Evolutionary conservation across 1,140 invertebrate genomes (phyloP).

Genomic region (Drosophila sturtevanti): DNA sequence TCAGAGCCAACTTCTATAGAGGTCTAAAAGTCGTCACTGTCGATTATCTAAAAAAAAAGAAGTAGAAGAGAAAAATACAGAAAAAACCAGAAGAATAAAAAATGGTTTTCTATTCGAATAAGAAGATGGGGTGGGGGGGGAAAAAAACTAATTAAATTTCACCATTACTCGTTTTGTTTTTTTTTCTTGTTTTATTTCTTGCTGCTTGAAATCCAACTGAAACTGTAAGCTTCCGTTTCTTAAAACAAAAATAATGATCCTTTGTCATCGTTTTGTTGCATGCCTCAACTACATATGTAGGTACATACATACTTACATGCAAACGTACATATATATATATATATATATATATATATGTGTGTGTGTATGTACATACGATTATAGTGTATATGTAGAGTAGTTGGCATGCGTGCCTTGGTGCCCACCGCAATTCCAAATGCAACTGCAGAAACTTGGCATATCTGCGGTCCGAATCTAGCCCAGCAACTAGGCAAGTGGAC

Average conservation of each 20-base stretch:
- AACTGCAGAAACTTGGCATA: slow-evolving; percentile 34
- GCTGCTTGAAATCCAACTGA: background rate
- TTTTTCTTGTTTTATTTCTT: background rate
- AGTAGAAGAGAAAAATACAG: no score
- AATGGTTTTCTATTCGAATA: no score
- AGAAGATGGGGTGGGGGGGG: background rate
- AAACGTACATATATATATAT: no score
- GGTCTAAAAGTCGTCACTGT: slow-evolving; percentile 67
- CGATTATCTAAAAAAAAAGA: slow-evolving; percentile 56
- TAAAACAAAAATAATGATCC: slow-evolving; percentile 5
- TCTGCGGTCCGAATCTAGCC: slow-evolving; percentile 47
- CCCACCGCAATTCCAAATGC: slow-evolving; percentile 25
- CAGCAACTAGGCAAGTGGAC: slow-evolving; percentile 29
- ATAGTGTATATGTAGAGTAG: slow-evolving; percentile 38
- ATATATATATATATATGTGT: background rate
- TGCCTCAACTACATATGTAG: slow-evolving; percentile 8
- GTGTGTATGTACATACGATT: slow-evolving; percentile 9
- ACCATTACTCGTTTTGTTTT: background rate
- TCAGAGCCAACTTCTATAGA: slow-evolving; percentile 5
- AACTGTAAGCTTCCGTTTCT: slow-evolving; percentile 4
- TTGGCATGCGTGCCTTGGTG: slow-evolving; percentile 49
- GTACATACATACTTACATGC: no score
- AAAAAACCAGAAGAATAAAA: no score
- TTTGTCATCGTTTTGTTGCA: slow-evolving; percentile 13
- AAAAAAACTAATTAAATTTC: slow-evolving; percentile 35